Evolutionary conservation across 1,140 invertebrate species (phyloP).

Genomic region (Caerostris darwini): DNA sequence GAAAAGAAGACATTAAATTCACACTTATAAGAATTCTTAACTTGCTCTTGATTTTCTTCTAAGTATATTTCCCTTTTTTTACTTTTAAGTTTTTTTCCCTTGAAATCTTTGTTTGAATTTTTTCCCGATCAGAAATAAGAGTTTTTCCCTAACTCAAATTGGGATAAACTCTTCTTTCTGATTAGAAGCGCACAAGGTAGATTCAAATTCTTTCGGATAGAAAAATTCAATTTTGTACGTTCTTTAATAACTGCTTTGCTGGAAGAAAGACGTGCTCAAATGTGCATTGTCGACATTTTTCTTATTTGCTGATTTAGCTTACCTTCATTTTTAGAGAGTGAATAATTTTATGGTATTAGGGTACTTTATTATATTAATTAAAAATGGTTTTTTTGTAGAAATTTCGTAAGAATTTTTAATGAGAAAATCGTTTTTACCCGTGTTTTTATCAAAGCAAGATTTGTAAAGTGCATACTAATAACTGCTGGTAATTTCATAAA

Average conservation of each 20-base stretch:
- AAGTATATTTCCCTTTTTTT: background rate
- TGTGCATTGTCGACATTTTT: background rate
- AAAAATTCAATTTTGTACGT: conserved; percentile 17
- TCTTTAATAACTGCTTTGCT: conserved; percentile 1
- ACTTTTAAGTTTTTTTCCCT: background rate
- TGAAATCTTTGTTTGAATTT: background rate
- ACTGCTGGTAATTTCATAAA: background rate
- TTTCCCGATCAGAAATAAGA: background rate
- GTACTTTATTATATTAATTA: background rate
- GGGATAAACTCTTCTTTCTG: conserved; percentile 36
- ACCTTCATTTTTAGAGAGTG: background rate
- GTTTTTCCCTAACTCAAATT: background rate
- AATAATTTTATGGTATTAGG: background rate
- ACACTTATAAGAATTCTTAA: conserved; percentile 33
- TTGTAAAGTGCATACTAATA: background rate
- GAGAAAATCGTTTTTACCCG: no score
- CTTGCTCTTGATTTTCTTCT: background rate
- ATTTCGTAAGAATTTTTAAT: background rate
- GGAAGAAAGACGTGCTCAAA: background rate
- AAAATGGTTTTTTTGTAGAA: background rate
- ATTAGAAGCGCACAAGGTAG: background rate
- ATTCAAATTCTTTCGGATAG: background rate
- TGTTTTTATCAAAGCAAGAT: no score
- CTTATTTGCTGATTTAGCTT: background rate
- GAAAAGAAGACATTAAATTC: conserved; percentile 29